phyloP scores from a whole-genome alignment of 2,888 invertebrate genomes.

The Amiota mariae region DNA sequence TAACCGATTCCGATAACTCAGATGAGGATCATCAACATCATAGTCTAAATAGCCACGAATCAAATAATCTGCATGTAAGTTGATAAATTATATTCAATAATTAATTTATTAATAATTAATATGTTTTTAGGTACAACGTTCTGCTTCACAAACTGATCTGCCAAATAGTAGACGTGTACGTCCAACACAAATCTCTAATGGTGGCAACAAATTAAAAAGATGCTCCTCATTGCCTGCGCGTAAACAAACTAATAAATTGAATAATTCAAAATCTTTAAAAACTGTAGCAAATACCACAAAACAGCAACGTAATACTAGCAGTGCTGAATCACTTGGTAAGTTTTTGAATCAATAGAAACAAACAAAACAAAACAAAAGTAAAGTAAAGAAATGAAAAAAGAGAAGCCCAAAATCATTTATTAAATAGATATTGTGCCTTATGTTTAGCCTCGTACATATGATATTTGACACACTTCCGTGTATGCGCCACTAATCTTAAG shows the following conservation, averaged over 20 bases:
- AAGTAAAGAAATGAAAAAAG: too few relatives aligned
- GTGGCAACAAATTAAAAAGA: slow-evolving; percentile 75
- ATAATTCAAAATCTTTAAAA: slow-evolving; percentile 15
- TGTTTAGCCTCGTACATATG: background rate
- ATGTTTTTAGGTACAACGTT: slow-evolving; percentile 74
- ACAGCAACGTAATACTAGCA: slow-evolving; percentile 67
- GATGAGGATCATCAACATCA: slow-evolving; percentile 59
- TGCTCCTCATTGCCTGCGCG: slow-evolving; percentile 77
- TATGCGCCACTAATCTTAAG: background rate
- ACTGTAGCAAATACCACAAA: slow-evolving; percentile 28
- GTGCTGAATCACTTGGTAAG: slow-evolving; percentile 73
- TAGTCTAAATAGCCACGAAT: background rate
- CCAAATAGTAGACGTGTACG: slow-evolving; percentile 74
- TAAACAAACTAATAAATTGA: slow-evolving; percentile 52
- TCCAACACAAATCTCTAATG: slow-evolving; percentile 56
- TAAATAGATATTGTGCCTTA: background rate
- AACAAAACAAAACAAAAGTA: too few relatives aligned
- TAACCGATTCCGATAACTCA: slow-evolving; percentile 71
- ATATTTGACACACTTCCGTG: too few relatives aligned
- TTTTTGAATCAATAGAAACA: slow-evolving; percentile 20
- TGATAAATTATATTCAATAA: background rate
- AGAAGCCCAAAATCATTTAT: background rate
- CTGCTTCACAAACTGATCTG: slow-evolving; percentile 77
- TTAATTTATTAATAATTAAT: slow-evolving; percentile 1
- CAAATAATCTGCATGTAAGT: slow-evolving; percentile 28